A percentile compares a stretch with the other conserved stretches of the same genome.
These are phyloP conservation scores for Ernsta delagoae DNA, from an alignment of 2,888 invertebrate species.

Conservation along the genomic window DNA sequence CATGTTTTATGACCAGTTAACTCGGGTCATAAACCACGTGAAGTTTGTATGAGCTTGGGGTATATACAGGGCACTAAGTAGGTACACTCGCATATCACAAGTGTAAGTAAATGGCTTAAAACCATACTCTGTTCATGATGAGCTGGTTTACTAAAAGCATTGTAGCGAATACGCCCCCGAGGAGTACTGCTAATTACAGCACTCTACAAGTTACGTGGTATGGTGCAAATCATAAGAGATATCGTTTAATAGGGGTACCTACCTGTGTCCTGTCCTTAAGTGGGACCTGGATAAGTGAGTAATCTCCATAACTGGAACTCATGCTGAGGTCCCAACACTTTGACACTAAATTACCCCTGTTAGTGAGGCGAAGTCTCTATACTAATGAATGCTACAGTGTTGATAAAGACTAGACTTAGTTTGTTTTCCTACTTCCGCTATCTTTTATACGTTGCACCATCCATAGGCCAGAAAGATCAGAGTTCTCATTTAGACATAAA, in stretches of 20 bases:
- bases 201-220: slow-evolving; percentile 39
- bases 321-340: no score
- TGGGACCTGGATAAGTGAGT: no score
- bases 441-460: not conserved
- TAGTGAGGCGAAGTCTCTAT: no score
- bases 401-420: no score
- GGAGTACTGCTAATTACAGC: slow-evolving; percentile 57
- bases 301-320: no score
- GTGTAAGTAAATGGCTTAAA: slow-evolving; percentile 27
- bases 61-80: not conserved
- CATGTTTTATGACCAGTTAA: no score
- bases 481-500: slow-evolving; percentile 25
- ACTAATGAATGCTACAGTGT: no score
- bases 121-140: slow-evolving; percentile 42
- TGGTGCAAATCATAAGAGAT: slow-evolving; percentile 19
- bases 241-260: not conserved
- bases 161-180: slow-evolving; percentile 51
- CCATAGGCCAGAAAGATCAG: slow-evolving; percentile 14
- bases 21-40: no score
- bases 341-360: no score
- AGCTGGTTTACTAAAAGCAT: slow-evolving; percentile 66
- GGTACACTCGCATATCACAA: slow-evolving; percentile 8
- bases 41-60: no score
- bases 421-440: not conserved
- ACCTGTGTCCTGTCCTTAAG: no score